These are phyloP conservation scores for Acromyrmex heyeri DNA, from an alignment of 1,140 invertebrate species.

Conservation along the genomic window DNA sequence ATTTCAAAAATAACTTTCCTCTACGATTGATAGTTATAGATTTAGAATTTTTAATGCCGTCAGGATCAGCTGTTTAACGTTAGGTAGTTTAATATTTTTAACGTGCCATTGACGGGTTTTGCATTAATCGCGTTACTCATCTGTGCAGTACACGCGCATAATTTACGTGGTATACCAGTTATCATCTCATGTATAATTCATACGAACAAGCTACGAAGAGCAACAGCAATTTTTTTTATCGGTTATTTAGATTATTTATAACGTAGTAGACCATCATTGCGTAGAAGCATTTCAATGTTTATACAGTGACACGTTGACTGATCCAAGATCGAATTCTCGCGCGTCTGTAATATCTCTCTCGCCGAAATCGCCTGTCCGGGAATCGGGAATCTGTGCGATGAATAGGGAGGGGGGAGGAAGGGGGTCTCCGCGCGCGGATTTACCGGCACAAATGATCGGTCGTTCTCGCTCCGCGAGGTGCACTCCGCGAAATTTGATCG, in stretches of 20 bases:
- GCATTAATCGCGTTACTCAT: slow-evolving; percentile 11
- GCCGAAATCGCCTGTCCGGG: slow-evolving; percentile 5
- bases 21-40: too few species aligned
- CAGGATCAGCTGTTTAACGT: background rate
- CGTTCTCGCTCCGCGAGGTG: slow-evolving; percentile 24
- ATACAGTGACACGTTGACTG: background rate
- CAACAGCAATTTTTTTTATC: slow-evolving; percentile 18
- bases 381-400: slow-evolving; percentile 9
- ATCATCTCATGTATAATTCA: slow-evolving; percentile 45
- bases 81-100: background rate
- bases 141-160: background rate
- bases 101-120: background rate
- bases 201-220: background rate
- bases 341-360: background rate
- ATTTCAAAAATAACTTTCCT: background rate
- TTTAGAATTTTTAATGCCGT: background rate
- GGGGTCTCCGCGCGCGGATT: slow-evolving; percentile 7
- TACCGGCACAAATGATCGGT: slow-evolving; percentile 40
- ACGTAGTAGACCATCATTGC: background rate
- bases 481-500: slow-evolving; percentile 70
- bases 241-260: slow-evolving; percentile 18
- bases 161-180: slow-evolving; percentile 35
- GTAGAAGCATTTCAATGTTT: background rate
- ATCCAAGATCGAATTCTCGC: slow-evolving; percentile 5
- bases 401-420: background rate